Percentiles rank a stretch among this genome's conserved stretches.
Evolutionary conservation across 2,797 vertebrate species (phyloP).

Genomic region (Taenioides sp.): DNA sequence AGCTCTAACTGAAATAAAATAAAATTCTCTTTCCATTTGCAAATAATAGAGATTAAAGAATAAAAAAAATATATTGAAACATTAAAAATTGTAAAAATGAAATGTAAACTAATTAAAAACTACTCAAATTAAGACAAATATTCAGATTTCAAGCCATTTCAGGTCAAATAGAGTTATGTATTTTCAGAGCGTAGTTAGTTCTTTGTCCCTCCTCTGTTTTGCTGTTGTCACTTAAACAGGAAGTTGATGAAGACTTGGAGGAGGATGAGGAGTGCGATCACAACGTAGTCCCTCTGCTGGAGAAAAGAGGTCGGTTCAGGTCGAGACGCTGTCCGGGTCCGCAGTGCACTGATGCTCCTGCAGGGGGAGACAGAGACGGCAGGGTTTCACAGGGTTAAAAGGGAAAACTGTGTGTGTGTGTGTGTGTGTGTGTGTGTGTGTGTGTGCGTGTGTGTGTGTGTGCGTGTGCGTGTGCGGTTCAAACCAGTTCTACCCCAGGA

Average conservation of each 20-base stretch:
- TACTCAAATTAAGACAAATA: not conserved
- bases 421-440: too few relatives aligned
- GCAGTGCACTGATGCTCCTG: conserved; percentile 88
- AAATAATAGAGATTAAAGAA: too few relatives aligned
- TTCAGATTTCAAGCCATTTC: not conserved
- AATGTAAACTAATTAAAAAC: not conserved
- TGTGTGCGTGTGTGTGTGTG: too few relatives aligned
- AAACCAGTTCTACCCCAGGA: too few relatives aligned
- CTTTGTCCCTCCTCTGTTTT: not conserved
- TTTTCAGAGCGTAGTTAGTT: conserved; percentile 11
- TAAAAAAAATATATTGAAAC: not conserved
- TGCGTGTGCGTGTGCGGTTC: too few relatives aligned
- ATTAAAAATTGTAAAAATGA: not conserved
- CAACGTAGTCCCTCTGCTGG: conserved; percentile 89
- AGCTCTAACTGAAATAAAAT: too few relatives aligned
- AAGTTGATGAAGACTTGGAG: conserved; percentile 93
- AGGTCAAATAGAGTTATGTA: conserved; percentile 1
- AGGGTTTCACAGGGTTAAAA: too few relatives aligned
- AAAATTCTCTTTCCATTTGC: too few relatives aligned
- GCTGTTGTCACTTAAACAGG: conserved; percentile 86
- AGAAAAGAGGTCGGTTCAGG: conserved; percentile 83
- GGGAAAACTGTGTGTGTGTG: too few relatives aligned
- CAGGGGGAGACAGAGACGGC: not conserved
- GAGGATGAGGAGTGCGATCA: conserved; percentile 89
- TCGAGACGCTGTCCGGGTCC: conserved; percentile 80